Evolutionary conservation across 2,797 vertebrate genomes (phyloP).

Genomic region (Presbytis comata): DNA sequence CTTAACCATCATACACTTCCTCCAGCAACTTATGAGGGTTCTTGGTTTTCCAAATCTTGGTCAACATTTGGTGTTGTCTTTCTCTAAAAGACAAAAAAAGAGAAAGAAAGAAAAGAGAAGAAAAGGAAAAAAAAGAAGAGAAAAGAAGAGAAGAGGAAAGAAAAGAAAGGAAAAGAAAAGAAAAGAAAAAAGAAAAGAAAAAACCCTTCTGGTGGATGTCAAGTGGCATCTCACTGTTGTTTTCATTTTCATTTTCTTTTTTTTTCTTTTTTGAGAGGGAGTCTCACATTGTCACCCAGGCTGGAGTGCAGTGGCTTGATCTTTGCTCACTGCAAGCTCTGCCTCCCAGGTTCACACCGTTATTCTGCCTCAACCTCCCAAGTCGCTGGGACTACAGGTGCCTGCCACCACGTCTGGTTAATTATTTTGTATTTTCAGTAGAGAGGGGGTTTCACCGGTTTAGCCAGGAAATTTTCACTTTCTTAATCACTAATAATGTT

Average conservation of each 20-base stretch:
- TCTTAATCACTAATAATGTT: neutral
- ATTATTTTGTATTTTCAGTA: no score
- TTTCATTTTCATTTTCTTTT: neutral
- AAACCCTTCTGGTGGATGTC: neutral
- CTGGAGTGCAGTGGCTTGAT: no score
- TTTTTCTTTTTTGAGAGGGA: no score
- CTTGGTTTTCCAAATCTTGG: neutral
- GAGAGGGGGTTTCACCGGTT: rapidly evolving
- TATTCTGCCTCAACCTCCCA: no score
- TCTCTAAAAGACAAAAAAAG: neutral
- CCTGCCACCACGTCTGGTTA: no score
- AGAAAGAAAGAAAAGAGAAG: no score
- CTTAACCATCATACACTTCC: neutral
- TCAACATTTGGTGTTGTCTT: neutral
- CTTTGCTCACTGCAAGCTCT: no score
- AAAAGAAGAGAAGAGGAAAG: neutral
- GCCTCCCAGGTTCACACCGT: no score
- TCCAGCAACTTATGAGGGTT: neutral
- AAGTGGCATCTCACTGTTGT: neutral
- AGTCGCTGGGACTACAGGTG: no score
- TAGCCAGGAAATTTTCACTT: neutral
- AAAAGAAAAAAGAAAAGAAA: neutral
- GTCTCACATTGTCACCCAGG: no score
- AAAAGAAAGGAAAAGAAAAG: neutral
- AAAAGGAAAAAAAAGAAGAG: neutral